These are phyloP conservation scores for Gobionotothen gibberifrons DNA, from an alignment of 2,797 vertebrate species.

Conservation along the genomic window DNA sequence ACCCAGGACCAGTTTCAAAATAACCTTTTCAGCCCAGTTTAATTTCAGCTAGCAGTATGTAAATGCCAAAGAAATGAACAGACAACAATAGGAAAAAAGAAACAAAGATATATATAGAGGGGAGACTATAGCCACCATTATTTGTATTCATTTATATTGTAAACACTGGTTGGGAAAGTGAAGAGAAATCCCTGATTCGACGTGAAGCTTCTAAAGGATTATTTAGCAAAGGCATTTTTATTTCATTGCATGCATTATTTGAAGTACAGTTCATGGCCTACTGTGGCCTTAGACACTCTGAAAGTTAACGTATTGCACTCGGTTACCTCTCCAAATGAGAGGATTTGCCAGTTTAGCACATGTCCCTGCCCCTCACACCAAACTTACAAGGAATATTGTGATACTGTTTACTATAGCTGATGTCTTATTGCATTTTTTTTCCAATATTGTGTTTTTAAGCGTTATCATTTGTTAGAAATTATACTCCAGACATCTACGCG, in stretches of 20 bases:
- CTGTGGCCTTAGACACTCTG: background rate
- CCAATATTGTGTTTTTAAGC: too few relatives aligned
- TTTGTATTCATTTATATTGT: conserved; percentile 29
- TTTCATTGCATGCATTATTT: background rate
- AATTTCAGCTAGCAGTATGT: conserved; percentile 42
- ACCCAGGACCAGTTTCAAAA: conserved; percentile 53
- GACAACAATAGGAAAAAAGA: conserved; percentile 40
- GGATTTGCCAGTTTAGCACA: background rate
- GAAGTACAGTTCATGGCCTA: background rate
- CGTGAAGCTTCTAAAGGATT: background rate
- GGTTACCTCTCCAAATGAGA: background rate
- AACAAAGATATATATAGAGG: conserved; percentile 3
- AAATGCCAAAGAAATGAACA: conserved; percentile 45
- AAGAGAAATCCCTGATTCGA: conserved; percentile 6
- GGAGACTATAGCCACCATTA: conserved; percentile 1
- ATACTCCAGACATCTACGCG: too few relatives aligned
- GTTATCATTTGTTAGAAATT: too few relatives aligned
- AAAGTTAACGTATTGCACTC: background rate
- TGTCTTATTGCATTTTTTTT: too few relatives aligned
- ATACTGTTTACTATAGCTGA: background rate
- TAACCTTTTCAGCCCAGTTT: conserved; percentile 43
- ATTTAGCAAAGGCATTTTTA: too few relatives aligned
- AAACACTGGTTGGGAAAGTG: background rate
- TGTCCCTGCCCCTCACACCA: too few relatives aligned
- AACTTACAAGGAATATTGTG: background rate